Evolutionary conservation across 2,888 invertebrate genomes (phyloP).

Genomic region (Eudemis profundana): DNA sequence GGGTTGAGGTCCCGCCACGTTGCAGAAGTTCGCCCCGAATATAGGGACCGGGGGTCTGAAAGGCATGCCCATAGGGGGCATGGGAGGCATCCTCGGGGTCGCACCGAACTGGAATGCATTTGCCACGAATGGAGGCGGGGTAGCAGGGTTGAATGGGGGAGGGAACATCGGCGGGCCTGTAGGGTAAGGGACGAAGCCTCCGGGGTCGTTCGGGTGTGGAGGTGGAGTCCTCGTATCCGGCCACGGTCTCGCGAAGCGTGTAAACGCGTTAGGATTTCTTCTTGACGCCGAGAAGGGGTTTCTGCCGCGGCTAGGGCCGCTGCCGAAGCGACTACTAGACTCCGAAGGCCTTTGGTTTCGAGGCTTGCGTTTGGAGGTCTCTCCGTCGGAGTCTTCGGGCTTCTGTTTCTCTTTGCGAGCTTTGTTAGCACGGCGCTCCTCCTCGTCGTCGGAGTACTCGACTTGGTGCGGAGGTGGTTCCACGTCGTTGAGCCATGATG

Average conservation of each 20-base stretch:
- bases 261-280: constrained; percentile 59
- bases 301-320: constrained; percentile 69
- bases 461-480: constrained; percentile 91
- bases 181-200: constrained; percentile 47
- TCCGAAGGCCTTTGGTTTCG: constrained; percentile 76
- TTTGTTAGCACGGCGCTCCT: constrained; percentile 86
- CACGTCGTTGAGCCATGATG: constrained; percentile 93
- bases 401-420: constrained; percentile 65
- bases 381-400: constrained; percentile 62
- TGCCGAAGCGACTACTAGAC: constrained; percentile 75
- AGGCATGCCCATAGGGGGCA: constrained; percentile 55
- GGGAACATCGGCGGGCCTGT: constrained; percentile 61
- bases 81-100: constrained; percentile 58
- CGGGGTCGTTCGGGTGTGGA: constrained; percentile 56
- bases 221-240: constrained; percentile 61
- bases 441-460: constrained; percentile 96
- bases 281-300: constrained; percentile 67
- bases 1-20: constrained; percentile 59
- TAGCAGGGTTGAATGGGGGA: constrained; percentile 57
- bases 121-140: constrained; percentile 53
- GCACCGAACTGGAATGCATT: constrained; percentile 65
- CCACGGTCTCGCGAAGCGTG: constrained; percentile 62
- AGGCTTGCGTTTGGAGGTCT: constrained; percentile 62
- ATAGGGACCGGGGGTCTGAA: constrained; percentile 61
- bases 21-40: constrained; percentile 64